These are phyloP conservation scores for Lithobates pipiens DNA, from an alignment of 2,797 vertebrate genomes.

Conservation along the genomic window DNA sequence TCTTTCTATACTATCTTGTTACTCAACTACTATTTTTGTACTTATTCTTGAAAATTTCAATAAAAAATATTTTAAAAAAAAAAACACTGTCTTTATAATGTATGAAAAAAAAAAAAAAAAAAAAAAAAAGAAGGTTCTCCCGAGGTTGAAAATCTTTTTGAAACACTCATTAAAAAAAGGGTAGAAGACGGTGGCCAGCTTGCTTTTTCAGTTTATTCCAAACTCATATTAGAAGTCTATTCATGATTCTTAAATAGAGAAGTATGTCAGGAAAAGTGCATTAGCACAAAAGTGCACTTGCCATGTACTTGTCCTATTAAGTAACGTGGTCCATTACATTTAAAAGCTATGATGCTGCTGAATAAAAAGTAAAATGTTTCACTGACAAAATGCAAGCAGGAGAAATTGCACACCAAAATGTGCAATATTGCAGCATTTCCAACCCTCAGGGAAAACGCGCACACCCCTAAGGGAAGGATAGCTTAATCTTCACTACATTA, in stretches of 20 bases:
- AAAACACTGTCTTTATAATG: too few species aligned
- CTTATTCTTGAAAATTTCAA: too few species aligned
- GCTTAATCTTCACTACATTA: constrained; percentile 44
- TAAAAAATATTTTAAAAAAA: too few species aligned
- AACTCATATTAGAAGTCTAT: constrained; percentile 22
- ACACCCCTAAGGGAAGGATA: constrained; percentile 38
- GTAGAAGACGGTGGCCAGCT: not conserved
- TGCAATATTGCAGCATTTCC: constrained; percentile 24
- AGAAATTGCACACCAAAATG: constrained; percentile 32
- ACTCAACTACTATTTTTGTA: too few species aligned
- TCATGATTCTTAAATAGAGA: constrained; percentile 23
- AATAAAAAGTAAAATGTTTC: constrained; percentile 42
- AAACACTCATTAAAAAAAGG: not conserved
- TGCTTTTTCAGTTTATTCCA: constrained; percentile 28
- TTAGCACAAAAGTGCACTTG: constrained; percentile 38
- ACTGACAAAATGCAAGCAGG: constrained; percentile 16
- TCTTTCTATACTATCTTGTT: too few species aligned
- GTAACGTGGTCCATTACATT: constrained; percentile 53
- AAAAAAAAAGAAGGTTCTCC: not conserved
- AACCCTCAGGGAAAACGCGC: constrained; percentile 4
- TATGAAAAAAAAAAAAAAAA: too few species aligned
- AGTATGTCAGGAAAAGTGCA: constrained; percentile 43
- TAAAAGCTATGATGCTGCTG: constrained; percentile 43
- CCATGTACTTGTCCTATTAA: constrained; percentile 45
- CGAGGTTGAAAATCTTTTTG: not conserved